Evolutionary conservation across 2,888 invertebrate species (phyloP).

Genomic region (Xanthia togata): DNA sequence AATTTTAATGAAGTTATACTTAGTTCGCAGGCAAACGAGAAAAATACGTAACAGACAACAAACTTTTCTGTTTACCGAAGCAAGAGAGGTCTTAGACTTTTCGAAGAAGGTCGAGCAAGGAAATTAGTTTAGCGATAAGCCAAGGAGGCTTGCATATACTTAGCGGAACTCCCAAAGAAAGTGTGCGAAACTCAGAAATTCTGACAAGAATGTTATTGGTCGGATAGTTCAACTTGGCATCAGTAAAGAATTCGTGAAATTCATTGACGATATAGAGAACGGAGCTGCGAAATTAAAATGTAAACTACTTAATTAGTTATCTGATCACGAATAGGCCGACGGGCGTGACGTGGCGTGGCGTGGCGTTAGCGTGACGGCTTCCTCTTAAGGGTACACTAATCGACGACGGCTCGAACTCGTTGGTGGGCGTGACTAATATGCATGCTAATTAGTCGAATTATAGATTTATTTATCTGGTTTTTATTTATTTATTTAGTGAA

Average conservation of each 20-base stretch:
- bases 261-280: slow-evolving; percentile 4
- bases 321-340: slow-evolving; percentile 39
- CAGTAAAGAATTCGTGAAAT: slow-evolving; percentile 34
- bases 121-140: slow-evolving; percentile 15
- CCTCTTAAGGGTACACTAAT: too few species aligned
- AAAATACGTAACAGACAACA: not conserved
- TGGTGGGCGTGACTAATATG: too few species aligned
- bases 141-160: not conserved
- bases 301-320: slow-evolving; percentile 37
- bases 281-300: slow-evolving; percentile 30
- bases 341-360: too few species aligned
- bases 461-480: too few species aligned
- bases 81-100: slow-evolving; percentile 1
- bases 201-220: not conserved
- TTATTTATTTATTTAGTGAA: too few species aligned
- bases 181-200: not conserved
- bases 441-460: too few species aligned
- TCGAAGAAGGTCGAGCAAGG: not conserved
- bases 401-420: too few species aligned
- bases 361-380: slow-evolving; percentile 43
- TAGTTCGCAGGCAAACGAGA: not conserved
- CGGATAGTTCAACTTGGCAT: not conserved
- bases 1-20: slow-evolving; percentile 5
- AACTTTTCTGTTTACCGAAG: slow-evolving; percentile 17
- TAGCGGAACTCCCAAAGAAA: not conserved